These are phyloP conservation scores for Polypterus bichir DNA, from an alignment of 2,113 vertebrate genomes.

Conservation along the genomic window DNA sequence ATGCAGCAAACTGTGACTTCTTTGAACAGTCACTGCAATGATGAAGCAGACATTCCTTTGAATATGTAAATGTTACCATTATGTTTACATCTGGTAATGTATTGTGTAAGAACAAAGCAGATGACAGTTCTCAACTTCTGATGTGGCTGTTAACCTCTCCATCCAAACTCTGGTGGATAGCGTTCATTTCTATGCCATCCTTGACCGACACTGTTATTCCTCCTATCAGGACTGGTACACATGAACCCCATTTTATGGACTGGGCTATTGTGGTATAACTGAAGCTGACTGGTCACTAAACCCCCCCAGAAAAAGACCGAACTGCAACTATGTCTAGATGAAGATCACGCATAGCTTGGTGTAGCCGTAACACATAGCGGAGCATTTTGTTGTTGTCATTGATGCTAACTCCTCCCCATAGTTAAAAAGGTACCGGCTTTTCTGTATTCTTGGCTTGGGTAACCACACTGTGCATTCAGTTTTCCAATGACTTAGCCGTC, in stretches of 20 bases:
- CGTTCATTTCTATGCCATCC: constrained; percentile 16
- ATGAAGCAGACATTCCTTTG: not conserved
- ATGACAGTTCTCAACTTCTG: constrained; percentile 48
- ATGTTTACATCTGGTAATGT: not conserved
- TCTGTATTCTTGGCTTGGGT: not conserved
- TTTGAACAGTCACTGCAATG: not conserved
- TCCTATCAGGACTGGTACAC: constrained; percentile 4
- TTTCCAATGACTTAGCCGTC: constrained; percentile 62
- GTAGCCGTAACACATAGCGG: constrained; percentile 46
- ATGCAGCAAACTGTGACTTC: not conserved
- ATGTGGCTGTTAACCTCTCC: constrained; percentile 49
- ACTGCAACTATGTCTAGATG: constrained; percentile 30
- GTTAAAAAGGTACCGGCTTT: constrained; percentile 19
- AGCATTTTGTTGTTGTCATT: constrained; percentile 35
- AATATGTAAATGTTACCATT: not conserved
- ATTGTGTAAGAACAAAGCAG: not conserved
- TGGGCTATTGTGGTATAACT: constrained; percentile 30
- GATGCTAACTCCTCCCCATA: constrained; percentile 13
- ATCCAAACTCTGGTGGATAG: constrained; percentile 17
- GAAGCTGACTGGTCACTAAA: constrained; percentile 26
- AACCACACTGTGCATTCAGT: constrained; percentile 32
- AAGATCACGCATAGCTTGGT: constrained; percentile 30
- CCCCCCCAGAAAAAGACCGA: constrained; percentile 19
- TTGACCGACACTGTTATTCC: constrained; percentile 23
- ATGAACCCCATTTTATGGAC: constrained; percentile 15